These are phyloP conservation scores for Willisornis vidua DNA, from an alignment of 2,113 vertebrate genomes.

Conservation along the genomic window DNA sequence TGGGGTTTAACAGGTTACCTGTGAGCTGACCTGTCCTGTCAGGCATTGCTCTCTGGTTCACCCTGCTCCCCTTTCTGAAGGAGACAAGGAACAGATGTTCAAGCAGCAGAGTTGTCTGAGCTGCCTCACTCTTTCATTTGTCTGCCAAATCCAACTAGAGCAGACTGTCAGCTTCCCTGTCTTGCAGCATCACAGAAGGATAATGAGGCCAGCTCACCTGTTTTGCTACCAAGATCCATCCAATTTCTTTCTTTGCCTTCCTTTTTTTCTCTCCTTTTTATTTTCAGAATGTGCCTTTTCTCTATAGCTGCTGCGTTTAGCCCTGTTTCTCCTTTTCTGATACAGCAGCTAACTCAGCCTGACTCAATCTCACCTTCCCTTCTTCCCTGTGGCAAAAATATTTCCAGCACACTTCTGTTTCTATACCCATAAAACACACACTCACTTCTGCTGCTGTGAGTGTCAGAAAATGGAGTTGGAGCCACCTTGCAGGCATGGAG, in stretches of 20 bases:
- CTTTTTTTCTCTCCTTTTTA: accelerated
- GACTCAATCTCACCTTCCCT: background rate
- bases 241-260: background rate
- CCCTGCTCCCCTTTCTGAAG: background rate
- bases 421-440: accelerated
- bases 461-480: background rate
- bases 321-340: background rate
- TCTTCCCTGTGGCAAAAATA: background rate
- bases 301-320: background rate
- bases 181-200: background rate
- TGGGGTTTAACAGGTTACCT: background rate
- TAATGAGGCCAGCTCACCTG: background rate
- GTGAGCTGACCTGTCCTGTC: background rate
- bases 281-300: background rate
- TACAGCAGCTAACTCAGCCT: background rate
- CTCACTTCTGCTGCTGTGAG: background rate
- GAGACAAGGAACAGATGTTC: conserved; percentile 23
- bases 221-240: background rate
- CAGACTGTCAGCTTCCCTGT: background rate
- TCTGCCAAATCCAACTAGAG: background rate
- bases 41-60: background rate
- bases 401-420: background rate
- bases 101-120: background rate
- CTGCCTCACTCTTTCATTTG: background rate
- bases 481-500: background rate